Evolutionary conservation across 35 echinoderm and acorn worm genomes (phyloP), one percentile per base, ranked within the genome.

Genomic region (Hemicentrotus pulcherrimus): DNA sequence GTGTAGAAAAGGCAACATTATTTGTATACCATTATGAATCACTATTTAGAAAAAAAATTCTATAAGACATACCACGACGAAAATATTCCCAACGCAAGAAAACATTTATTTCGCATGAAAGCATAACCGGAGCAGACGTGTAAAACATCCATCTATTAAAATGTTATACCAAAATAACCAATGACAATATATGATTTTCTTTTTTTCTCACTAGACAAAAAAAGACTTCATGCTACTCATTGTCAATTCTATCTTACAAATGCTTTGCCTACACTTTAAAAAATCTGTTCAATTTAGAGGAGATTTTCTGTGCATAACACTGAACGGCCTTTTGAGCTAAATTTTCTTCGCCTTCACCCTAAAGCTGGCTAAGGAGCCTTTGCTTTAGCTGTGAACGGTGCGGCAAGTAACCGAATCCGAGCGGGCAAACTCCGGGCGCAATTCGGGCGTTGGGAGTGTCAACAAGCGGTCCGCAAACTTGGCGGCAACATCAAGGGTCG

Each of bases 391-490:
- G 32, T 24, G 88, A 30, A 33, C 31, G 32, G 88, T 90, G 31
- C 88, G 33, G 88, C 16, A 30, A 32, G 91, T 50, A 93, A 93
- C 91, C 48, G 91, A 93, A 93, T 93, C 45, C 48, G 46, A 28
- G 9, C 45, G 91, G 45, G 91, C 91, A 93, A 93, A 93, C 91
- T 47, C 91, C 46, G 48, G 46, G 18, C 30, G 48, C 91, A 93
- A 93, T 47, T 93, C 91, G 45, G 91, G 32, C 48, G 48, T 93
- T 46, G 41, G 30, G 46, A 93, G 46, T 50, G 91, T 93, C 91
- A 93, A 93, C 91, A 93, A 31, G 48, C 46, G 5, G 91, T 50
- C 88, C 32, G 91, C 91, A 93, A 93, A 93, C 48, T 47, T 47
- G 4, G 91, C 91, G 91, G 91, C 47, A 93, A 93, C 91, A 93